Evolutionary conservation across 1,140 invertebrate genomes (phyloP), one percentile per base, ranked within the genome.

Genomic region (Chymomyza costata): DNA sequence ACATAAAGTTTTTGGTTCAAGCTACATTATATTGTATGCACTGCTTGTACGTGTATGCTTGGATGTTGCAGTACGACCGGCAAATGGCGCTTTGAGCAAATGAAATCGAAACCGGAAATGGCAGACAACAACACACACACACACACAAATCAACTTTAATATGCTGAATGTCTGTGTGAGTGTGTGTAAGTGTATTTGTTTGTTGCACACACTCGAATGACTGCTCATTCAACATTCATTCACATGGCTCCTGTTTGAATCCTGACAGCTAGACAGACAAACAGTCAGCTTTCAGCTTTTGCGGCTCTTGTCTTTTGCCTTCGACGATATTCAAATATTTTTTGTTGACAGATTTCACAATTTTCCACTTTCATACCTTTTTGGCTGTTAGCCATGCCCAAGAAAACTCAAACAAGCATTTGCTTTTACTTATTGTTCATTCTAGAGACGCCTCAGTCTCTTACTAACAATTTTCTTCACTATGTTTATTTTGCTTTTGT

Each of bases 321-420:
- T 57, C 31, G 37, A 62, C 67, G 67, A 68, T 68, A 70, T 68
- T 70, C 67, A 70, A 70, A 70, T 70, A 70, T 70, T 68, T 70
- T 70, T 48, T 60, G 65, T 68, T 70, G 67, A 68, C 67, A 70
- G 67, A 70, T 70, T 70, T 70, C 51, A 68, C 65, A 70, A 70
- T 70, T 70, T 70, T 70, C 60, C 65, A 68, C 67, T 69, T 68
- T 61, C 49, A 69, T 71, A 71, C 60, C 67, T 65, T 70, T 39
- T 50, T 66, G 49, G 57, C 50, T 59, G 21, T 30, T 40, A 48
- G 63, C 62, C 65, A 56, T 52, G 38, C 41, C 49, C 35, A 18
- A 50, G 35, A 15, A 46, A 19, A 25, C 11, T 44, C 15, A 2
- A 51, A 30, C 28, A 19, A 38, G 34, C 40, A 54, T 52, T 54